These are phyloP conservation scores for Chelmon rostratus DNA, from an alignment of 2,797 vertebrate species.

Conservation along the genomic window DNA sequence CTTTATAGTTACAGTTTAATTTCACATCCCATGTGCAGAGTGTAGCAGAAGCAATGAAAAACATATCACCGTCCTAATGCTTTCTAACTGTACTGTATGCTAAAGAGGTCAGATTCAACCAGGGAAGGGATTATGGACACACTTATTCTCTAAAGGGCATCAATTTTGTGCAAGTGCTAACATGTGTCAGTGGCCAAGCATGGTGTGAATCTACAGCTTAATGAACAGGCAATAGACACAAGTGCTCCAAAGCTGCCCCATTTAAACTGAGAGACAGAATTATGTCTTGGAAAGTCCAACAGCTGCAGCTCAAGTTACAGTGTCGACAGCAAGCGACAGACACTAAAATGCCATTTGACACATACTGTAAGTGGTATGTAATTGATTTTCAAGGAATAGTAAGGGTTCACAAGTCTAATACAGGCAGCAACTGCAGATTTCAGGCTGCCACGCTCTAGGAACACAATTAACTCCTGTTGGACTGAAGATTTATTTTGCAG, in stretches of 20 bases:
- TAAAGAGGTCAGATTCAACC: slow-evolving; percentile 24
- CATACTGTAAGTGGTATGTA: slow-evolving; percentile 75
- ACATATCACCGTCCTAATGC: not conserved
- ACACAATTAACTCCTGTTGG: slow-evolving; percentile 47
- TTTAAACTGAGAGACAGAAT: slow-evolving; percentile 58
- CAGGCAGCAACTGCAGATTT: slow-evolving; percentile 52
- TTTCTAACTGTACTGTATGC: not conserved
- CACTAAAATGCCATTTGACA: slow-evolving; percentile 76
- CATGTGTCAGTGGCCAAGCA: slow-evolving; percentile 30
- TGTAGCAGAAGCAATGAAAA: slow-evolving; percentile 8
- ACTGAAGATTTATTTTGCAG: slow-evolving; percentile 40
- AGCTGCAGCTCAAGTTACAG: slow-evolving; percentile 73
- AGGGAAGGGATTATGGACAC: slow-evolving; percentile 13
- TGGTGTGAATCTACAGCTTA: slow-evolving; percentile 39
- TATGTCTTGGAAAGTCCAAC: slow-evolving; percentile 57
- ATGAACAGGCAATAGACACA: slow-evolving; percentile 49
- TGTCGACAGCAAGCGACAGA: slow-evolving; percentile 65
- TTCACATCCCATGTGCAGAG: not conserved
- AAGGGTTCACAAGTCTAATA: slow-evolving; percentile 70
- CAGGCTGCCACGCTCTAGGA: slow-evolving; percentile 33
- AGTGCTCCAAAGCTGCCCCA: slow-evolving; percentile 35
- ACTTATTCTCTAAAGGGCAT: slow-evolving; percentile 11
- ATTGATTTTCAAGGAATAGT: slow-evolving; percentile 77
- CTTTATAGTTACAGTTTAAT: not conserved
- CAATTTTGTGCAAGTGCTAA: slow-evolving; percentile 3